Conservation (phyloP, 2,797 vertebrate genomes). For the Sibirionetta formosa region DNA sequence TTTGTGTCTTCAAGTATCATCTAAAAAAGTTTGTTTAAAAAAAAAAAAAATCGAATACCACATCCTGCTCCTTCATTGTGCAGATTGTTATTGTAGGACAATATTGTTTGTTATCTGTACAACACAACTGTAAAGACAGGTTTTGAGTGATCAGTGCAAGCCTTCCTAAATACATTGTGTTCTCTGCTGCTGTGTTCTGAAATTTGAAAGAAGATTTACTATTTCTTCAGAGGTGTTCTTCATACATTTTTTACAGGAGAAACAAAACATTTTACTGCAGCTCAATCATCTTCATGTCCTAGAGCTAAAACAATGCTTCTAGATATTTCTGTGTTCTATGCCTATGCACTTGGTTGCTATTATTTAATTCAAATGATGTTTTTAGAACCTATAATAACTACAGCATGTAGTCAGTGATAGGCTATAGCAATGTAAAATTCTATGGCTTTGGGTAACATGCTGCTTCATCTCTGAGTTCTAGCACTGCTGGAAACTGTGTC, state of each 20-base stretch:
- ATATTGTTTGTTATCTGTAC: neutral
- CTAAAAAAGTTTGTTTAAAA: neutral
- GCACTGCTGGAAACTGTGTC: neutral
- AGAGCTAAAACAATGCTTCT: neutral
- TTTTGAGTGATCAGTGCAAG: neutral
- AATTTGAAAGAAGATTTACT: neutral
- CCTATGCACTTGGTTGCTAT: neutral
- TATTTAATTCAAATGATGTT: neutral
- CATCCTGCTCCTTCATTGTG: neutral
- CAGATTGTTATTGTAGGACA: neutral
- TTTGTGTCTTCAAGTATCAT: neutral
- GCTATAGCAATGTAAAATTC: neutral
- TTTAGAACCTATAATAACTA: neutral
- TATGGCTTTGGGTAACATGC: neutral
- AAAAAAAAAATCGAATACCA: neutral
- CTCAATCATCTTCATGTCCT: neutral
- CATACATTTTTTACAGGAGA: neutral
- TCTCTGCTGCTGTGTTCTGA: neutral
- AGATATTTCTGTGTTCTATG: neutral
- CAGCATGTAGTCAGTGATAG: neutral
- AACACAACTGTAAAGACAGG: neutral
- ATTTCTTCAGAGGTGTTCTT: neutral
- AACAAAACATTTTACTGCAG: neutral
- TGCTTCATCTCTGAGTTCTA: neutral
- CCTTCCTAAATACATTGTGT: neutral